Percentiles rank a stretch among this genome's conserved stretches.
phyloP scores from a whole-genome alignment of 2,797 vertebrate species.

The Tinamus major region DNA sequence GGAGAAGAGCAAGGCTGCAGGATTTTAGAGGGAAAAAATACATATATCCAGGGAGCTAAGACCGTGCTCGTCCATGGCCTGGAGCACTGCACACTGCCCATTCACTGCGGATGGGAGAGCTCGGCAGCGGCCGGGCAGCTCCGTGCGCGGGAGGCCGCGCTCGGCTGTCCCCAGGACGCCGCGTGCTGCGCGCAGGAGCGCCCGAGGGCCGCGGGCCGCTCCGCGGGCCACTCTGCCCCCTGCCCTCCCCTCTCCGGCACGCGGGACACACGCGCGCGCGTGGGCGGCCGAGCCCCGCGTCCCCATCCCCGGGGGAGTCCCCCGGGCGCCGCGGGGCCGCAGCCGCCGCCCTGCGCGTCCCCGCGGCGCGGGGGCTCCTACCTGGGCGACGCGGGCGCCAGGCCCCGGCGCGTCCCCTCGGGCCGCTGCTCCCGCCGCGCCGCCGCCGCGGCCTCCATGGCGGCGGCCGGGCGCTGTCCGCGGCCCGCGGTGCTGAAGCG shows the following conservation, averaged over 20 bases:
- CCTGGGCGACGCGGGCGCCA: constrained; percentile 38
- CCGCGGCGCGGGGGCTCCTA: neutral
- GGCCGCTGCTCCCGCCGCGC: neutral
- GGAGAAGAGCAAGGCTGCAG: neutral
- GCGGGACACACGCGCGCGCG: neutral
- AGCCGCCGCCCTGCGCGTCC: neutral
- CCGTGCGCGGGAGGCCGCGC: neutral
- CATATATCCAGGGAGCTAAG: neutral
- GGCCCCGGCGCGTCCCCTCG: neutral
- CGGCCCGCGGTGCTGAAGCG: constrained; percentile 54
- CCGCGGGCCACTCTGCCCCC: neutral
- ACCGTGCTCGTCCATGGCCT: neutral
- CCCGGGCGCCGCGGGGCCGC: neutral
- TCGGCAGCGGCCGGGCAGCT: neutral
- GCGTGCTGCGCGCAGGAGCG: too few species aligned
- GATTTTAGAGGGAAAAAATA: neutral
- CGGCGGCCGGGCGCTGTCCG: constrained; percentile 52
- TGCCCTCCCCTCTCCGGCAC: neutral
- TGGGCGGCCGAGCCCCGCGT: neutral
- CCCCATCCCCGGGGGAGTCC: too few species aligned
- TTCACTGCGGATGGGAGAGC: neutral
- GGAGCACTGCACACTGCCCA: fast-evolving
- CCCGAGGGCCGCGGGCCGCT: too few species aligned
- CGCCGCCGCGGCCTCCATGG: constrained; percentile 22
- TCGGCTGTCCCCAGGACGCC: neutral